Conservation (phyloP, 2,888 invertebrate species). For the Hesperia comma region DNA sequence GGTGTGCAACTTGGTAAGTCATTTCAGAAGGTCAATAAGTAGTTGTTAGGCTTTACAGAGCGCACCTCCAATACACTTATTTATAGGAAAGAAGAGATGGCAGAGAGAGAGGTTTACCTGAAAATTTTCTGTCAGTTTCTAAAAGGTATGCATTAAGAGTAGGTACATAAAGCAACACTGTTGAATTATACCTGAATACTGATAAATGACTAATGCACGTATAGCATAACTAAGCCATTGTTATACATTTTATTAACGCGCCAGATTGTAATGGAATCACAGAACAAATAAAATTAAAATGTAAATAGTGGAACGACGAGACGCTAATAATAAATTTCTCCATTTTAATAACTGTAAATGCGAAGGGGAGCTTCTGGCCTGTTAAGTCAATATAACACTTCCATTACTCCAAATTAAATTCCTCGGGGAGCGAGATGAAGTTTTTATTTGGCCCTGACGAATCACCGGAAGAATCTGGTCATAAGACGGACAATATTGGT, state of each 20-base stretch:
- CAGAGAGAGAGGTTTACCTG: too few species aligned
- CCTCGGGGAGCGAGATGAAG: conserved; percentile 81
- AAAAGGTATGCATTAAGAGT: too few species aligned
- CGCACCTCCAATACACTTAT: too few species aligned
- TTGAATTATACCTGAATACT: too few species aligned
- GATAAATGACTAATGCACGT: too few species aligned
- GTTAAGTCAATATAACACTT: conserved; percentile 85
- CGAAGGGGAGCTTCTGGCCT: conserved; percentile 81
- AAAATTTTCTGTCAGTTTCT: too few species aligned
- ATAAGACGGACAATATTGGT: conserved; percentile 44
- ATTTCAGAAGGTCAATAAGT: too few species aligned
- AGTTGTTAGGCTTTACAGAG: too few species aligned
- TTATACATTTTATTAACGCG: conserved; percentile 68
- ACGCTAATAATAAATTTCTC: conserved; percentile 84
- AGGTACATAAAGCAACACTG: too few species aligned
- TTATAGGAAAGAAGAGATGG: too few species aligned
- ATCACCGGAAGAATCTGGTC: conserved; percentile 66
- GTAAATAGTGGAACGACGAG: conserved; percentile 80
- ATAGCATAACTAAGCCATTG: too few species aligned
- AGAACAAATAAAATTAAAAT: conserved; percentile 84
- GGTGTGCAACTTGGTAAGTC: too few species aligned
- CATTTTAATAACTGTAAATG: conserved; percentile 84
- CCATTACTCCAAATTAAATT: conserved; percentile 84
- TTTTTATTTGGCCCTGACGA: conserved; percentile 79
- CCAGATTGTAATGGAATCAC: conserved; percentile 79